These are phyloP conservation scores for Amphimedon queenslandica DNA, from an alignment of 37 sponge, comb jelly and placozoan species.

Conservation along the genomic window DNA sequence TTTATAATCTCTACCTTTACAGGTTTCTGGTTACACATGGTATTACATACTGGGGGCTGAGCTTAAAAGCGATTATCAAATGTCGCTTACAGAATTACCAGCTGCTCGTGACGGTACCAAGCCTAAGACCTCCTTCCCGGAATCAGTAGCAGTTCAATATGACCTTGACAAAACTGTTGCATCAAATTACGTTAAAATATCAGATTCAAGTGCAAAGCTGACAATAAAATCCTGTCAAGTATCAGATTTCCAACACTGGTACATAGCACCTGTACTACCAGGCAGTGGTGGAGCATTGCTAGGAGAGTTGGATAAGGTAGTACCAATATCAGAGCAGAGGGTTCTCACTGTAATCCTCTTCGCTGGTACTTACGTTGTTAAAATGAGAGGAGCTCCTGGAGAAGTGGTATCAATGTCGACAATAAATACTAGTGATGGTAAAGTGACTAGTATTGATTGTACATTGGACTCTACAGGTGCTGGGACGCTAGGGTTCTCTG, in stretches of 20 bases:
- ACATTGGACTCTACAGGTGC: constrained; percentile 30
- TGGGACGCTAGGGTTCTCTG: constrained; percentile 10
- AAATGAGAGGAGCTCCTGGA: constrained; percentile 42
- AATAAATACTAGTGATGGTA: not conserved
- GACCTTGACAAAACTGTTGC: constrained; percentile 22
- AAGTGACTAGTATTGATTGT: constrained; percentile 13
- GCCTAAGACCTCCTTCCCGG: constrained; percentile 13
- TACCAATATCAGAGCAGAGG: constrained; percentile 50
- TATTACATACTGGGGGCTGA: constrained; percentile 65
- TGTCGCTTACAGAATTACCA: constrained; percentile 50
- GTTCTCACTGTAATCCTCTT: constrained; percentile 13
- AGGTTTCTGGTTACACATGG: constrained; percentile 44
- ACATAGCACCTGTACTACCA: constrained; percentile 32
- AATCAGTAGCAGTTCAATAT: constrained; percentile 21
- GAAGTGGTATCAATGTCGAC: constrained; percentile 50
- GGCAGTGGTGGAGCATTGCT: constrained; percentile 50
- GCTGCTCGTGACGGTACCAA: constrained; percentile 4
- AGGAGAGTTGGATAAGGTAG: constrained; percentile 65
- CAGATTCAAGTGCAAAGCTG: not conserved
- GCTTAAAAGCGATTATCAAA: constrained; percentile 11
- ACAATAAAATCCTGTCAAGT: constrained; percentile 22
- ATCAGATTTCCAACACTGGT: constrained; percentile 51
- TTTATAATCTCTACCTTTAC: not conserved
- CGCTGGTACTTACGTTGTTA: constrained; percentile 1
- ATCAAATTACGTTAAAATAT: not conserved